phyloP scores from a whole-genome alignment of 2,113 vertebrate genomes.

The Junco hyemalis region DNA sequence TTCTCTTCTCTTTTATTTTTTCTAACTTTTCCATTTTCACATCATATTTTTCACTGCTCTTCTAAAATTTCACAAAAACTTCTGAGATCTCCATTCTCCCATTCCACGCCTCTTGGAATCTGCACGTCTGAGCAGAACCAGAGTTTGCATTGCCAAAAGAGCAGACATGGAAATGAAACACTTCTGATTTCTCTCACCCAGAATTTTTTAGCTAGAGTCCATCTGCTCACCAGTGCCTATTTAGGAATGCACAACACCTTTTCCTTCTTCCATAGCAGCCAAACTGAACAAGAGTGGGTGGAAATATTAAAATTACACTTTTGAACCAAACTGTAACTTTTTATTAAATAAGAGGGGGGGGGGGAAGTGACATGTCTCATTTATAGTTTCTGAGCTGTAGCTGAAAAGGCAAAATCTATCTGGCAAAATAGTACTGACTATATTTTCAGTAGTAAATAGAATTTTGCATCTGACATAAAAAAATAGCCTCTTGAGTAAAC shows the following conservation, averaged over 20 bases:
- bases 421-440: not conserved
- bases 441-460: not conserved
- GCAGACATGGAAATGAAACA: conserved; percentile 58
- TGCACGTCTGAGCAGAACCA: not conserved
- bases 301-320: conserved; percentile 65
- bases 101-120: conserved; percentile 11
- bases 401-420: not conserved
- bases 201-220: conserved; percentile 63
- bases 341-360: conserved; percentile 17
- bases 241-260: conserved; percentile 65
- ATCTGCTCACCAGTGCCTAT: conserved; percentile 64
- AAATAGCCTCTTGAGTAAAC: not conserved
- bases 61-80: conserved; percentile 35
- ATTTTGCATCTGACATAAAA: not conserved
- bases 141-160: conserved; percentile 49
- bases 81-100: conserved; percentile 19
- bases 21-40: not conserved
- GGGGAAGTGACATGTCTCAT: not conserved
- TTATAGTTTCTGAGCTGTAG: not conserved
- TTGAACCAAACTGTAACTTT: conserved; percentile 48
- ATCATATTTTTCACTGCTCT: not conserved
- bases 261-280: conserved; percentile 50
- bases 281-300: conserved; percentile 59
- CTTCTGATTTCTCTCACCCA: conserved; percentile 60
- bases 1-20: not conserved